Evolutionary conservation across 2,888 invertebrate genomes (phyloP), one percentile per base, ranked within the genome.

Genomic region (Drosophila nr. fundita): DNA sequence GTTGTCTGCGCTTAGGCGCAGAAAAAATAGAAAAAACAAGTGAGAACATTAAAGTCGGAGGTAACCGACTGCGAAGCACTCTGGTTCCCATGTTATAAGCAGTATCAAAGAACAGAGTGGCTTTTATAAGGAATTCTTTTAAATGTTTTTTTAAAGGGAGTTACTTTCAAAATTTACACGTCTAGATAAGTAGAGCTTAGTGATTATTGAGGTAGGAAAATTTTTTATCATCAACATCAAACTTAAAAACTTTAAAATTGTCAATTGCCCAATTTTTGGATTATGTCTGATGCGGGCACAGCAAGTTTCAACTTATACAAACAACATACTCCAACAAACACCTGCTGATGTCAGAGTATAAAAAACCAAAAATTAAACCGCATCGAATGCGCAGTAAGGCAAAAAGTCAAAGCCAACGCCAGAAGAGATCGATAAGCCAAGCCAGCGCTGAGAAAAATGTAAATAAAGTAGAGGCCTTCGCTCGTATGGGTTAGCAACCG

Each of bases 361-460:
- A 24, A 8, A 45, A 45, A 24, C 24, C 45, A 45, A 45, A 45
- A 45, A 45, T 73, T 65, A 64, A 70, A 67, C 68, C 82, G 53
- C 72, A 73, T 57, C 49, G 73, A 71, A 66, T 59, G 62, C 65
- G 34, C 69, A 58, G 69, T n/a, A 70, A 57, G 52, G 60, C 40
- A 57, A 65, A 52, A 57, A 54, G 45, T 60, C 45, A 27, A 52
- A 73, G 68, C 58, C 29, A 76, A 71, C 69, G 55, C 77, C 63
- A 69, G 57, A 67, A 24, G 24, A 45, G 84, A 87, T 89, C 83
- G 87, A 89, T 89, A 89, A 72, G 79, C 63, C 66, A 72, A 83
- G 68, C 45, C 15, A 45, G 45, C 45, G 68, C 52, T 55, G 48
- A 64, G 76, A 73, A 73, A 87, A 82, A 89, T 87, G 84, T 84